Base-by-base conservation (phyloP, 37 sponge, comb jelly and placozoan species). In the Halisarca cf. caerulea region DNA sequence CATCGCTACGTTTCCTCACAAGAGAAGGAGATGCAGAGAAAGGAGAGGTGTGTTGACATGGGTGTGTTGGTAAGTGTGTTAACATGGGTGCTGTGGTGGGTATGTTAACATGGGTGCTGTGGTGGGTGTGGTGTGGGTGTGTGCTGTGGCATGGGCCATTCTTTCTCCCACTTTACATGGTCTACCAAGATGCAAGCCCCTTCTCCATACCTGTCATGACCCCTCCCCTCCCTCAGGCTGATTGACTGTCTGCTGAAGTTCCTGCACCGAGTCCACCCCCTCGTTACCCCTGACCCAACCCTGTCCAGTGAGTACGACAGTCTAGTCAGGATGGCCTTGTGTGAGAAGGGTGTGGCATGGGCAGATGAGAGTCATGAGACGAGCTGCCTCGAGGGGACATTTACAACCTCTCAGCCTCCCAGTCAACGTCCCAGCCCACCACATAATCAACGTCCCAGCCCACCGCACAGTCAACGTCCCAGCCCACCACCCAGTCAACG, bases 271-370 rank as follows among this genome's bases (percentile, higher is more conserved):
- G n/a, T 44, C 44, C 41, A 38, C 27, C 78, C 78, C 24, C 24
- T 75, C 8, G 18, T 75, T 40, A 27, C 51, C 27, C n/a, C 41
- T 75, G 24, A 75, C 47, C n/a, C 51, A n/a, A 15, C 24, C n/a
- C 7, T n/a, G 39, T 25, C 41, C n/a, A 2, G 41, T 75, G 78
- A 75, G 38, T 89, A 79, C 64, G 38, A 66, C 21, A 33, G 41
- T n/a, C 73, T 92, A 17, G n/a, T 86, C 23, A 32, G 83, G 37
- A 59, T 79, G 33, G 84, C 80, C 15, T 82, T 86, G 44, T 86
- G 93, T 21, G 93, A 92, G n/a, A 92, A 86, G 84, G 93, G 80
- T 4, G 93, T 92, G 43, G 84, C 81, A 45, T 92, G 93, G 93
- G 90, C 90, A 2, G 90, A 92, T 58, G 78, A 86, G 74, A 92